A percentile compares a stretch with the other conserved stretches of the same genome.
phyloP scores from a whole-genome alignment of 2,797 vertebrate genomes.

The Enteromius mattozi region DNA sequence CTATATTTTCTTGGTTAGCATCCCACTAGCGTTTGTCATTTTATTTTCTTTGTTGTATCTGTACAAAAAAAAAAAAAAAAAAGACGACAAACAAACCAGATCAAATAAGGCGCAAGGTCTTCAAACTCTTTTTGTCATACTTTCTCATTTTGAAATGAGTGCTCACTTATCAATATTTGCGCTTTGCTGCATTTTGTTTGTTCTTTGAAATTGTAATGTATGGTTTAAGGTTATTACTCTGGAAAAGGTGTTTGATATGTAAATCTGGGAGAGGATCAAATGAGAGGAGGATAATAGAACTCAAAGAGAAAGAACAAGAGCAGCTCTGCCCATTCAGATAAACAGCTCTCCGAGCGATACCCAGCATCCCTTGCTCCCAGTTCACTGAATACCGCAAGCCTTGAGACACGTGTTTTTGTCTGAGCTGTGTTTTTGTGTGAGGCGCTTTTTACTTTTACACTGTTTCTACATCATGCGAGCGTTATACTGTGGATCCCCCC shows the following conservation, averaged over 20 bases:
- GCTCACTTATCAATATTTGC: slow-evolving; percentile 69
- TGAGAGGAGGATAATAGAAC: slow-evolving; percentile 58
- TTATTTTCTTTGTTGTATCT: not conserved
- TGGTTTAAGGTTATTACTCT: slow-evolving; percentile 67
- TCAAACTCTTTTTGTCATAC: slow-evolving; percentile 31
- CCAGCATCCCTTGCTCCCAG: slow-evolving; percentile 46
- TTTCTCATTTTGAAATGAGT: slow-evolving; percentile 62
- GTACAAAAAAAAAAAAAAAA: not conserved
- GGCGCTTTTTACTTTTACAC: slow-evolving; percentile 2
- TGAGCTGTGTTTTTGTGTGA: slow-evolving; percentile 2
- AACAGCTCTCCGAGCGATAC: slow-evolving; percentile 59
- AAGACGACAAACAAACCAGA: slow-evolving; percentile 52
- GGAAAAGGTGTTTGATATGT: slow-evolving; percentile 65
- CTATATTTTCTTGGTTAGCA: not conserved
- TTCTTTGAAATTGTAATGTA: slow-evolving; percentile 73
- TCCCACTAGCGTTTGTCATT: not conserved
- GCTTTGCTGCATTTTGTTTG: slow-evolving; percentile 63
- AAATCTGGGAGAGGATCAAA: slow-evolving; percentile 64
- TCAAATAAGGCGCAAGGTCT: slow-evolving; percentile 71
- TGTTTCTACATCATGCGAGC: not conserved
- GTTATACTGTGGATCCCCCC: not conserved
- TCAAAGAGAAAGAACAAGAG: slow-evolving; percentile 50
- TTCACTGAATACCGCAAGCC: slow-evolving; percentile 7
- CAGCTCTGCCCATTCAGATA: slow-evolving; percentile 61
- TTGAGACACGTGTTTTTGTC: slow-evolving; percentile 1